These are phyloP conservation scores for Apotomis turbidana DNA, from an alignment of 2,888 invertebrate species.

Conservation along the genomic window DNA sequence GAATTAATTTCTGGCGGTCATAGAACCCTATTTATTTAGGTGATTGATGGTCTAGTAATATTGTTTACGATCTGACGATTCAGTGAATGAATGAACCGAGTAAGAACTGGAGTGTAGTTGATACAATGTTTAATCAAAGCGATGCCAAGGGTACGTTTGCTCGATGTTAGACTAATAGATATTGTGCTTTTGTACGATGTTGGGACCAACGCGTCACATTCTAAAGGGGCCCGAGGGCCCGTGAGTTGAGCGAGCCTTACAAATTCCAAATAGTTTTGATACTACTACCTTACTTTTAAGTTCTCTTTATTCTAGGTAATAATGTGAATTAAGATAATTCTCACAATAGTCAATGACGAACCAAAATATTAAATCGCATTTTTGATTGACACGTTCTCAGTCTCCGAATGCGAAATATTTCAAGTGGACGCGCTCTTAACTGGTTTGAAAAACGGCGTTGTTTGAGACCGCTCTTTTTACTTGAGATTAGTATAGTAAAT, in stretches of 20 bases:
- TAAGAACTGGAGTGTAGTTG: slow-evolving; percentile 1
- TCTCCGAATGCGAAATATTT: not conserved
- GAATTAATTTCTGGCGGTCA: no score
- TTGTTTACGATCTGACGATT: no score
- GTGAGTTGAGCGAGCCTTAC: slow-evolving; percentile 41
- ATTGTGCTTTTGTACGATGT: slow-evolving; percentile 61
- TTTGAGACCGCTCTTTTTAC: no score
- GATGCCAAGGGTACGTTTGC: slow-evolving; percentile 1
- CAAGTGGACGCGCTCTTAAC: not conserved
- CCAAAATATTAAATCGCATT: slow-evolving; percentile 8
- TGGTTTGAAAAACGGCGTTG: no score
- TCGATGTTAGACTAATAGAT: slow-evolving; percentile 52
- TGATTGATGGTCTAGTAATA: no score
- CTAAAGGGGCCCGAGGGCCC: slow-evolving; percentile 43
- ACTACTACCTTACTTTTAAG: slow-evolving; percentile 29
- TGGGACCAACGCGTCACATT: slow-evolving; percentile 63
- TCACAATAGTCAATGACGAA: slow-evolving; percentile 14
- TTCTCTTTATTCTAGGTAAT: slow-evolving; percentile 27
- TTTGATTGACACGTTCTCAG: not conserved
- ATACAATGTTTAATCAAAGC: slow-evolving; percentile 6
- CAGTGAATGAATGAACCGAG: not conserved
- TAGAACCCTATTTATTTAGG: no score
- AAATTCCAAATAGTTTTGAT: slow-evolving; percentile 36
- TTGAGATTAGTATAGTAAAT: no score
- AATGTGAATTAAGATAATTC: slow-evolving; percentile 24